These are phyloP conservation scores for Chiloscyllium punctatum DNA, from an alignment of 2,797 vertebrate genomes.

Conservation along the genomic window DNA sequence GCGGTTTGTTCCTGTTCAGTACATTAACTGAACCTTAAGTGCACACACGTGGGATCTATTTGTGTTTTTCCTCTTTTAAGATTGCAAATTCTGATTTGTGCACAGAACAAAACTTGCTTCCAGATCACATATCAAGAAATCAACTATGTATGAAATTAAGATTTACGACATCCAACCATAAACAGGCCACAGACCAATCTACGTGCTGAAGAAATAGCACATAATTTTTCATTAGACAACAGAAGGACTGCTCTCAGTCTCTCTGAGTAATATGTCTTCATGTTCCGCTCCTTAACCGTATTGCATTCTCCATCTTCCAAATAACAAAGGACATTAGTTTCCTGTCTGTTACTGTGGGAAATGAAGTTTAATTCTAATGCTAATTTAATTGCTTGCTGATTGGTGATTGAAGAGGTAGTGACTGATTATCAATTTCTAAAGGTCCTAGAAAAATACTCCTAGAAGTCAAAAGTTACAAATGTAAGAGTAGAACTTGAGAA, in stretches of 20 bases:
- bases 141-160: not conserved
- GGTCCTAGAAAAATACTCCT: not conserved
- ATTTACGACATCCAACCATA: not conserved
- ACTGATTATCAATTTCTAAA: not conserved
- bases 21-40: not conserved
- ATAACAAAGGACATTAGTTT: not conserved
- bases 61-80: not conserved
- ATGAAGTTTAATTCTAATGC: not conserved
- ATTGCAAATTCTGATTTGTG: not conserved
- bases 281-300: not conserved
- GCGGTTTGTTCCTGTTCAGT: not conserved
- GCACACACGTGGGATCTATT: not conserved
- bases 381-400: not conserved
- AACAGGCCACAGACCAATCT: not conserved
- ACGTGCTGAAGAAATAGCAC: not conserved
- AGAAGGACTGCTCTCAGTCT: not conserved
- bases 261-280: not conserved
- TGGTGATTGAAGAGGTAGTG: not conserved
- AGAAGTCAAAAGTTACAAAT: not conserved
- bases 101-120: not conserved
- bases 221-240: not conserved
- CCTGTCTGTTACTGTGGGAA: not conserved
- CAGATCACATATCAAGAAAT: not conserved
- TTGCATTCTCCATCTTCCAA: not conserved
- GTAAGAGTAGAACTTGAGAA: not conserved